Conservation (phyloP, 1,140 invertebrate genomes). For the Magallana ariakensis region DNA sequence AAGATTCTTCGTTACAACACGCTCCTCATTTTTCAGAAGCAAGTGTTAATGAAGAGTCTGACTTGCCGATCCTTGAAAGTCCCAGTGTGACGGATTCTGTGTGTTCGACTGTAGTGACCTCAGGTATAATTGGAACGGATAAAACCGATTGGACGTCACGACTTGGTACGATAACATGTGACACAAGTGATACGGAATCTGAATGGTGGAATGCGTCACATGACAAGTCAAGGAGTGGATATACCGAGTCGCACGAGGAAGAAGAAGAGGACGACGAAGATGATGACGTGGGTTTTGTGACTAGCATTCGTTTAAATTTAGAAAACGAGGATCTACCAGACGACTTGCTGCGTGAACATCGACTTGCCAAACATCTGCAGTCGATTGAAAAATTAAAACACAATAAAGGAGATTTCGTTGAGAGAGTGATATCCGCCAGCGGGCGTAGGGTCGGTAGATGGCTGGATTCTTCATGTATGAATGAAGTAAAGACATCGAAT, state of each 20-base stretch:
- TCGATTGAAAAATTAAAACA: constrained; percentile 50
- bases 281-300: constrained; percentile 41
- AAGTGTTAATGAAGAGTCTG: not conserved
- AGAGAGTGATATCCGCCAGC: constrained; percentile 50
- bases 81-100: constrained; percentile 48
- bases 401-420: constrained; percentile 47
- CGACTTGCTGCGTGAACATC: constrained; percentile 50
- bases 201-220: constrained; percentile 54
- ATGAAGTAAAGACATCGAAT: not conserved
- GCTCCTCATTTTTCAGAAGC: not conserved
- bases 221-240: constrained; percentile 26
- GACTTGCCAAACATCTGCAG: constrained; percentile 51
- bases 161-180: constrained; percentile 44
- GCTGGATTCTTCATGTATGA: constrained; percentile 48
- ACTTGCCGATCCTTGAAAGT: constrained; percentile 43
- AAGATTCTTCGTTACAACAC: not conserved
- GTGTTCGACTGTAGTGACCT: constrained; percentile 48
- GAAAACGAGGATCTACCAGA: constrained; percentile 54
- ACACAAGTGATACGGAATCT: constrained; percentile 52
- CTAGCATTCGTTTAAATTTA: constrained; percentile 49
- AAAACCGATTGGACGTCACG: constrained; percentile 54
- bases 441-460: constrained; percentile 46
- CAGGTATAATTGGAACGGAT: constrained; percentile 38
- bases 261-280: constrained; percentile 37
- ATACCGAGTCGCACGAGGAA: constrained; percentile 37